phyloP scores from a whole-genome alignment of 2,113 vertebrate genomes.

The Tetrao urogallus region DNA sequence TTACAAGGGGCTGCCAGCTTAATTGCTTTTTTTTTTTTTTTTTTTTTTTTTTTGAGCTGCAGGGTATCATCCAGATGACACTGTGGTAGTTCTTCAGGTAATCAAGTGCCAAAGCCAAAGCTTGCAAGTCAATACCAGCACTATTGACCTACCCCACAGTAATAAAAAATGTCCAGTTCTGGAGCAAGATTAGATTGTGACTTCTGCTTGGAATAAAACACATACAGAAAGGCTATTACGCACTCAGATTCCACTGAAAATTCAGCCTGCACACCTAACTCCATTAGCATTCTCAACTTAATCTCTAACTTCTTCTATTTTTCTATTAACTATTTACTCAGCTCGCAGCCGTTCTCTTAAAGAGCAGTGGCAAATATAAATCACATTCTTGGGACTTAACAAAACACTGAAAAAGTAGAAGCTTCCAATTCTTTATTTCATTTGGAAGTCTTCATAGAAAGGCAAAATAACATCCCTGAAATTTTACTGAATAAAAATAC shows the following conservation, averaged over 20 bases:
- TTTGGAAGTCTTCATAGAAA: background rate
- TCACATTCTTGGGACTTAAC: background rate
- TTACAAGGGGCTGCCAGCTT: conserved; percentile 61
- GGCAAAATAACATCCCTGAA: conserved; percentile 20
- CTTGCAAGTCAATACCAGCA: background rate
- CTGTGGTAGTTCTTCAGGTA: conserved; percentile 52
- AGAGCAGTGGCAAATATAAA: background rate
- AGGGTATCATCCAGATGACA: conserved; percentile 43
- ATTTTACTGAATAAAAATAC: conserved; percentile 1
- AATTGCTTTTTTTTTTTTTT: conserved; percentile 48
- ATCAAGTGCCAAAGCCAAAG: conserved; percentile 26
- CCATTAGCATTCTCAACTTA: background rate
- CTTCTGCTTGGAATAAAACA: background rate
- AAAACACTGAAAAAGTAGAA: background rate
- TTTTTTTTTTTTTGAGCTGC: conserved; percentile 4
- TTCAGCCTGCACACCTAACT: background rate
- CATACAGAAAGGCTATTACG: background rate
- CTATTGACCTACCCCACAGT: background rate
- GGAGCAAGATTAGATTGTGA: background rate
- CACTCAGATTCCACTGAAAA: background rate
- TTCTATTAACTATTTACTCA: background rate
- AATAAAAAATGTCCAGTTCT: background rate
- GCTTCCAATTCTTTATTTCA: conserved; percentile 5
- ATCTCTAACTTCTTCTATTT: fast-evolving
- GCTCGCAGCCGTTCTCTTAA: background rate